Conservation (phyloP, 2,888 invertebrate genomes). For the Drosophila kuntzei region DNA sequence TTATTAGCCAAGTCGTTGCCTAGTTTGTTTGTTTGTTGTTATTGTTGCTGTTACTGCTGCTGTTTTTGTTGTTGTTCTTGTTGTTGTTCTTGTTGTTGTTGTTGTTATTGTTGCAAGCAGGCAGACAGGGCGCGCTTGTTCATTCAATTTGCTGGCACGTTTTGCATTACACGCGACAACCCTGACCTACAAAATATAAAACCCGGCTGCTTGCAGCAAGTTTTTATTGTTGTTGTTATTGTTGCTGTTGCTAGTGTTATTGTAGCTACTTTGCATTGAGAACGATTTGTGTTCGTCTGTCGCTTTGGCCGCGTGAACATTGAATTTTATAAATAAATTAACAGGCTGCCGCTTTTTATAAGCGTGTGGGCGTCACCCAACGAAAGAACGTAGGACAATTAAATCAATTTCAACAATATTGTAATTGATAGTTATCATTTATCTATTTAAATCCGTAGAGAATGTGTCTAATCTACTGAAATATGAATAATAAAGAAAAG, state of each 20-base stretch:
- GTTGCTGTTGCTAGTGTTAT: conserved; percentile 27
- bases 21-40: conserved; percentile 35
- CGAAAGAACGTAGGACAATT: conserved; percentile 1
- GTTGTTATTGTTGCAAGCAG: conserved; percentile 41
- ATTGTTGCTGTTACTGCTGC: conserved; percentile 17
- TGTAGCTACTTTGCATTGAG: conserved; percentile 54
- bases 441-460: neutral
- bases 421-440: conserved; percentile 18
- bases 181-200: conserved; percentile 75
- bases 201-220: conserved; percentile 47
- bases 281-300: conserved; percentile 56
- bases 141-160: conserved; percentile 77
- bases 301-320: conserved; percentile 62
- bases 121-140: conserved; percentile 52
- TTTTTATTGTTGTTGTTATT: conserved; percentile 42
- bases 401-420: conserved; percentile 4
- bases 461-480: neutral
- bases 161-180: conserved; percentile 82
- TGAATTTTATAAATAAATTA: conserved; percentile 77
- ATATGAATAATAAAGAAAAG: neutral
- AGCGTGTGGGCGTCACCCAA: conserved; percentile 14
- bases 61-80: conserved; percentile 14
- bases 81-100: conserved; percentile 29
- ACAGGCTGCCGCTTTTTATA: conserved; percentile 44
- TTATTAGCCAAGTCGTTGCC: conserved; percentile 45